Evolutionary conservation across 2,888 invertebrate species (phyloP).

Genomic region (Drosophila meridiana): DNA sequence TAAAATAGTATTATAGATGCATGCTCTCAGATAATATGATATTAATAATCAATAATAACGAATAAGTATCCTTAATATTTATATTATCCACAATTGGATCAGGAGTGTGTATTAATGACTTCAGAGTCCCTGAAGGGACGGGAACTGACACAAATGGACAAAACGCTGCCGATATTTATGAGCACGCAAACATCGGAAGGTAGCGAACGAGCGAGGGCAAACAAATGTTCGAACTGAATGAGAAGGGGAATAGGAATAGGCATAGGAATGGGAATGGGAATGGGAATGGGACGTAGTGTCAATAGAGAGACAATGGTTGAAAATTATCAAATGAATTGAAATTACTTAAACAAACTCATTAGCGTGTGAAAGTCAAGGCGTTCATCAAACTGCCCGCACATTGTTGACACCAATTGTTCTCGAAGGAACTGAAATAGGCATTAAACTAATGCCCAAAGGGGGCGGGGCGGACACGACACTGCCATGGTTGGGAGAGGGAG

Average conservation of each 20-base stretch:
- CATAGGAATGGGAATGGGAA: no score
- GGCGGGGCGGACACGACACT: constrained; percentile 9
- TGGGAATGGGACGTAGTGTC: constrained; percentile 44
- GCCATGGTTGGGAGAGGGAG: constrained; percentile 12
- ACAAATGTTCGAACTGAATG: constrained; percentile 13
- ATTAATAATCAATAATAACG: neutral
- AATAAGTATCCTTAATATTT: neutral
- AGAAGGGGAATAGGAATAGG: constrained; percentile 5
- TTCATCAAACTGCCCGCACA: constrained; percentile 58
- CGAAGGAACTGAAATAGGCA: constrained; percentile 20
- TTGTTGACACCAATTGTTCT: constrained; percentile 69
- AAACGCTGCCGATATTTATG: constrained; percentile 45
- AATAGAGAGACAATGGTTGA: constrained; percentile 77
- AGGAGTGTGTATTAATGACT: constrained; percentile 18
- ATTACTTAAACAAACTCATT: constrained; percentile 81
- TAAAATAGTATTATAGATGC: neutral
- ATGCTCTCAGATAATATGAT: neutral
- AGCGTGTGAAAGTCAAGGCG: constrained; percentile 70
- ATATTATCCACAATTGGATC: constrained; percentile 10
- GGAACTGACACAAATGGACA: constrained; percentile 46
- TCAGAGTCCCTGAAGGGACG: constrained; percentile 14
- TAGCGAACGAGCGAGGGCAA: constrained; percentile 19
- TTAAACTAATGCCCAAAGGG: constrained; percentile 39
- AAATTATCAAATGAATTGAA: constrained; percentile 81
- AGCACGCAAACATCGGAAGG: constrained; percentile 54